Percentiles rank a stretch among this genome's conserved stretches.
Evolutionary conservation across 2,113 vertebrate genomes (phyloP).

Genomic region (rabbit (Oryctolagus cuniculus)): mOryCun1.1 NC_091440.1:9790001-9790500

Average conservation of each 20-base stretch:
- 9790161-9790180: background rate
- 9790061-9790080: no score
- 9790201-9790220: background rate
- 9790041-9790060: no score
- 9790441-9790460: background rate
- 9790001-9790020: no score
- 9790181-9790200: background rate
- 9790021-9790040: no score
- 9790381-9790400: background rate
- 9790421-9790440: background rate
- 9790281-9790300: background rate
- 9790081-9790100: no score
- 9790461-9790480: background rate
- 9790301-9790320: background rate
- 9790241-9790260: background rate
- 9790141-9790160: background rate
- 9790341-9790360: background rate
- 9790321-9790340: background rate
- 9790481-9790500: background rate
- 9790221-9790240: background rate
- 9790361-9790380: background rate
- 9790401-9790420: background rate
- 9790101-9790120: no score
- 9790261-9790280: background rate
- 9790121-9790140: constrained; percentile 9